Evolutionary conservation across 1,140 invertebrate genomes (phyloP).

Genomic region (Mya arenaria): DNA sequence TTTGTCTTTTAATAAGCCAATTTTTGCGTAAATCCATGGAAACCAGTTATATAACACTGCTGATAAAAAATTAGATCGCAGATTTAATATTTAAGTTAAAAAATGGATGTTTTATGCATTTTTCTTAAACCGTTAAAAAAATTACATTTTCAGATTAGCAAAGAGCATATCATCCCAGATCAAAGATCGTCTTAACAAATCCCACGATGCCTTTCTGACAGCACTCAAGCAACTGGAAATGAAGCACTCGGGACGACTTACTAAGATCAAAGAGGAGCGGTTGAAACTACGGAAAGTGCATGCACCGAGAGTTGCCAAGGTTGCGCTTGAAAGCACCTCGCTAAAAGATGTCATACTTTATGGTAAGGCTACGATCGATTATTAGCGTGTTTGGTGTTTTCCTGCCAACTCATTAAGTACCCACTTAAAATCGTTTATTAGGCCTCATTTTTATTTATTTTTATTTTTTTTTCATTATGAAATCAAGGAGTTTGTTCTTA

Average conservation of each 20-base stretch:
- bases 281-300: constrained; percentile 87
- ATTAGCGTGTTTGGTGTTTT: neutral
- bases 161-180: constrained; percentile 89
- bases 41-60: too few relatives aligned
- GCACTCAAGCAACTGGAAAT: constrained; percentile 87
- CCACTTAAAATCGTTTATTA: too few relatives aligned
- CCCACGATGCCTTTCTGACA: constrained; percentile 87
- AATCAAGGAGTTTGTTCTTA: too few relatives aligned
- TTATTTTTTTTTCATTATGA: too few relatives aligned
- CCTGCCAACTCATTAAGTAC: too few relatives aligned
- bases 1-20: too few relatives aligned
- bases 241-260: constrained; percentile 87
- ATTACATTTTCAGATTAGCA: constrained; percentile 87
- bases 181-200: constrained; percentile 85
- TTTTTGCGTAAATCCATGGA: too few relatives aligned
- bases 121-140: too few relatives aligned
- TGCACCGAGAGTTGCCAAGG: constrained; percentile 90
- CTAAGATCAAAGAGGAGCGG: constrained; percentile 91
- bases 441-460: too few relatives aligned
- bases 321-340: constrained; percentile 93
- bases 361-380: constrained; percentile 79
- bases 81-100: too few relatives aligned
- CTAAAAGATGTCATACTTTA: constrained; percentile 89
- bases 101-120: too few relatives aligned
- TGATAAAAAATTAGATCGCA: too few relatives aligned